Base-by-base conservation (phyloP, 2,888 invertebrate species). In the Ochropleura plecta region DNA sequence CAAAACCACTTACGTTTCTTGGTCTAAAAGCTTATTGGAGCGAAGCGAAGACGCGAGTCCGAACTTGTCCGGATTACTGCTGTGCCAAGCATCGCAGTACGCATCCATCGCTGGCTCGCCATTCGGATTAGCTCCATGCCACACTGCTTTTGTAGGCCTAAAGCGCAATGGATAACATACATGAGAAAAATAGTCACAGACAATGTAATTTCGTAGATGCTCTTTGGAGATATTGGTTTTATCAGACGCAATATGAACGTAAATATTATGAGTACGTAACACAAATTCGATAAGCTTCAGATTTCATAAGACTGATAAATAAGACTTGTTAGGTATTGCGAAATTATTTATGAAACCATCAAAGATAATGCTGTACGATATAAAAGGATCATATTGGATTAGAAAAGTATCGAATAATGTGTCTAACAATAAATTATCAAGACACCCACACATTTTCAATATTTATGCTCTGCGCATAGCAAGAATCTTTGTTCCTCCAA, bases 81-180 rank as follows among this genome's bases (percentile, higher is more conserved):
- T 98, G 92, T 98, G 98, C 99, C 99, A 99, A 66, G 98, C 98
- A 91, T 98, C 98, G 94, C 99, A 99, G 91, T 98, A 98, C 51
- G 98, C 98, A 90, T 99, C 99, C 97, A 98, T 97, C 63, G 98
- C 98, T 76, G 99, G 97, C 92, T 98, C 98, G 0, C 99, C 99
- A 82, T 97, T 97, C 18, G 97, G 96, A 89, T 98, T 97, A 9
- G 99, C 98, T 6, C 99, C 99, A 91, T 99, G 99, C 99, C 99
- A 99, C 51, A 99, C 97, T 63, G 98, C 97, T 95, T 99, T 99
- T 88, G 98, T 98, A 18, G 99, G 98, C 99, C 99, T 99, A 92
- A 49, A 84, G 42, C 74, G 84, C 79, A 88, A 89, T 84, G 84
- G 46, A 88, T 69, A 80, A 18, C 55, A 20, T 46, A 60, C 63